Conservation (phyloP, 2,888 invertebrate species). For the Hemithea aestivaria region DNA sequence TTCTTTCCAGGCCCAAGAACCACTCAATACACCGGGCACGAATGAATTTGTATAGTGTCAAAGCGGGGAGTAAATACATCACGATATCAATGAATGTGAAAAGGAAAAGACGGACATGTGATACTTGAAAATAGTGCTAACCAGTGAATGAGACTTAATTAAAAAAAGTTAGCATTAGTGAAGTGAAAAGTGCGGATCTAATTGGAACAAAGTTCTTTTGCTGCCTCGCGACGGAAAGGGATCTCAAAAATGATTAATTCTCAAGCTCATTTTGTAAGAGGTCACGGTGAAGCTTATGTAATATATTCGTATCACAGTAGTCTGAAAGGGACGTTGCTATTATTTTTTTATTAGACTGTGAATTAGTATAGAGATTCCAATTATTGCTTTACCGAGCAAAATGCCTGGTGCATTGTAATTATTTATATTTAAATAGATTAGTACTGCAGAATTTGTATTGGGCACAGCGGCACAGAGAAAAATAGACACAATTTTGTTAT, state of each 20-base stretch:
- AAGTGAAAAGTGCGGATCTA: conserved; percentile 52
- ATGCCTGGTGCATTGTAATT: conserved; percentile 66
- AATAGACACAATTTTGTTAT: too few species aligned
- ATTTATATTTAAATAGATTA: conserved; percentile 43
- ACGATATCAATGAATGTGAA: conserved; percentile 72
- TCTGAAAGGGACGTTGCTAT: conserved; percentile 48
- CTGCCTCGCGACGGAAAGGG: conserved; percentile 50
- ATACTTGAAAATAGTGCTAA: conserved; percentile 66
- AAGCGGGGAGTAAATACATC: conserved; percentile 71
- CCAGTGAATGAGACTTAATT: conserved; percentile 65
- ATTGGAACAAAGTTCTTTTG: conserved; percentile 58
- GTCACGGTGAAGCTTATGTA: conserved; percentile 45
- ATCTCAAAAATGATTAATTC: conserved; percentile 56
- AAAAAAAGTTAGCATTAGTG: conserved; percentile 57
- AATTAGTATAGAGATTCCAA: conserved; percentile 53
- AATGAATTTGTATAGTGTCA: conserved; percentile 87
- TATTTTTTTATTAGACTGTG: conserved; percentile 61
- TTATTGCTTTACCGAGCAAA: conserved; percentile 46
- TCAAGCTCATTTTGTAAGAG: conserved; percentile 33
- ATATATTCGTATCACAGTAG: conserved; percentile 52
- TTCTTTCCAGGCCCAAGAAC: conserved; percentile 88
- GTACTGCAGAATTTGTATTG: too few species aligned
- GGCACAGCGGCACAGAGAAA: too few species aligned
- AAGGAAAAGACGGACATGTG: conserved; percentile 75
- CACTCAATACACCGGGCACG: conserved; percentile 87